Evolutionary conservation across 2,888 invertebrate species (phyloP).

Genomic region (Tenthredo scrophulariae): DNA sequence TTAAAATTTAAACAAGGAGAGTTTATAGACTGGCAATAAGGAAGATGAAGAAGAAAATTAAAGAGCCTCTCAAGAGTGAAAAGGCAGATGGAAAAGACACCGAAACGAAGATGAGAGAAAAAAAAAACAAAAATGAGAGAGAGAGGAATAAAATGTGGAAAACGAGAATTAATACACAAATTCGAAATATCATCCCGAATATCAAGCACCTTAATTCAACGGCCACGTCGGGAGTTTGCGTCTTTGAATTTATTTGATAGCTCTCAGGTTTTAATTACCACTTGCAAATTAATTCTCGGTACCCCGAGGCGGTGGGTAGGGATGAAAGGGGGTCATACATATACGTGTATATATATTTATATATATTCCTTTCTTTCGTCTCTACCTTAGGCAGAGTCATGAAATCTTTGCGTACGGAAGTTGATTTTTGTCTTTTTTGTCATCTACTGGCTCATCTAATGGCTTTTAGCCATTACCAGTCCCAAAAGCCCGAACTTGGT

Average conservation of each 20-base stretch:
- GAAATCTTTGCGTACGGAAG: constrained; percentile 22
- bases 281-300: constrained; percentile 36
- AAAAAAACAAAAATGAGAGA: background rate
- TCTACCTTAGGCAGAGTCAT: background rate
- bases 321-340: background rate
- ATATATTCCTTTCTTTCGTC: background rate
- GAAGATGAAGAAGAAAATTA: background rate
- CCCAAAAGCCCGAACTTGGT: constrained; percentile 25
- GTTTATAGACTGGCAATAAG: constrained; percentile 9
- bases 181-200: constrained; percentile 17
- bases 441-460: too few species aligned
- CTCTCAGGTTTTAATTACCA: constrained; percentile 48
- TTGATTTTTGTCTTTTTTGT: background rate
- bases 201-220: background rate
- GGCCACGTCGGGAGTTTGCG: constrained; percentile 7
- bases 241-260: constrained; percentile 32
- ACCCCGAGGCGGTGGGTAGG: background rate
- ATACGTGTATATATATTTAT: background rate
- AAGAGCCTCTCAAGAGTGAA: background rate
- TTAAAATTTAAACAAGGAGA: background rate
- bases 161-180: background rate
- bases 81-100: background rate
- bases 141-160: background rate
- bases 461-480: constrained; percentile 27
- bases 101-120: too few species aligned